Evolutionary conservation across 2,797 vertebrate genomes (phyloP), one percentile per base, ranked within the genome.

Genomic region (Melanotaenia pygmaea): DNA sequence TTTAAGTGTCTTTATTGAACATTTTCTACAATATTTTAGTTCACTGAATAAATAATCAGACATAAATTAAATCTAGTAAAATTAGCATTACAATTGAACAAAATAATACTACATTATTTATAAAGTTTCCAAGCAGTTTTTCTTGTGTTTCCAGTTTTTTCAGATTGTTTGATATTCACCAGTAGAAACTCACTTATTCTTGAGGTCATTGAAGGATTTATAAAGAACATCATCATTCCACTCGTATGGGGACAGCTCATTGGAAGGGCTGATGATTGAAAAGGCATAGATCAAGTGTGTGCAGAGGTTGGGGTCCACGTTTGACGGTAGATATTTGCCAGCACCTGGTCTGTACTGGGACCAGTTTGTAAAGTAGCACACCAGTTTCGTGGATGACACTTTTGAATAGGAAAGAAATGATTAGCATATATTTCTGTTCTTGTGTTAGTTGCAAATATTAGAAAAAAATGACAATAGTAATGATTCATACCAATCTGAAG

Each of bases 321-420:
- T 92, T 12, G 9, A 34, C 3, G 95, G 95, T 32, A 89, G 34
- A 79, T 85, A 86, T 30, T 37, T 93, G 30, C 92, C 93, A 40
- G 12, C 37, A 2, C 64, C 77, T 0, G 75, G 84, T 69, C 89
- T 81, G 37, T 90, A 94, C 73, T 93, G 94, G 67, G 95, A 92
- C 95, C 95, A 96, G 84, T 93, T 95, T 51, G 94, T 94, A 69
- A 95, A 96, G 86, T 96, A 96, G 66, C 96, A 96, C 56, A 93
- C 90, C 79, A 96, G 82, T 70, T 93, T 93, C 76, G 86, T 88
- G n/a, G 93, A 86, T 45, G 90, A 88, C 9, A 88, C 95, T 95
- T 58, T 82, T 59, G 28, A 28, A 79, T 22, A 77, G 22, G 0
- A 18, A 1, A 40, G 14, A 68, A 24, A 38, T 0, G 51, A 24